Base-by-base conservation (phyloP, 2,888 invertebrate species). In the Hirtodrosophila cameraria region DNA sequence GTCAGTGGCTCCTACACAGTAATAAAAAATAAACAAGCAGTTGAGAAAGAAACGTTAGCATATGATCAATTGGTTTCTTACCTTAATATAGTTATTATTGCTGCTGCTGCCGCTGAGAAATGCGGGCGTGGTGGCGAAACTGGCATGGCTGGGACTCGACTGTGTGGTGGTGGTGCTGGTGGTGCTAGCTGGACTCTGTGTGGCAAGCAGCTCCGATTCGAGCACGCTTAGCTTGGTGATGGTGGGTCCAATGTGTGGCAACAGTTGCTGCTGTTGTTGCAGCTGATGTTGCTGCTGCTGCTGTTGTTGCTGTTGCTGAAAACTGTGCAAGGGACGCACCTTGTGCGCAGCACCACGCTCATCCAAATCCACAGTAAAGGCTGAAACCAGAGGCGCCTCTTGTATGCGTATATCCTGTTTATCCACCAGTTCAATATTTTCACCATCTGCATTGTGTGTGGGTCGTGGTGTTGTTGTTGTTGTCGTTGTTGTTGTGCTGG, bases 291-390 rank as follows among this genome's bases (percentile, higher is more conserved):
- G 38, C 7, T 38, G 39, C 25, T 13, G 13, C 13, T 36, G 50
- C 2, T 36, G 48, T 15, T 58, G 65, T 0, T 48, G 59, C 9
- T 53, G 73, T 13, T 35, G 63, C n/a, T 55, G 64, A 36, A 60
- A 62, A 9, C 50, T 60, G 5, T 38, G 36, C 77, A 96, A 92
- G 0, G 96, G 95, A 45, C 95, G 94, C 0, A 96, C 95, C 88
- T 94, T 95, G 76, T 95, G 94, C 0, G 96, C 95, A n/a, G 94
- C 88, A 1, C 96, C 96, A 20, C 92, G 92, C 69, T 94, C 94
- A 86, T 96, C 96, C 89, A 96, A 94, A 70, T 96, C 96, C 0
- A 96, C 95, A 0, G 96, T 96, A 83, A 96, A 96, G 0, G 96
- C 96, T 1, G 96, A 95, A 0, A 96, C 95, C 58, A 96, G 88